Base-by-base conservation (phyloP, 1,140 invertebrate species). In the Drosophila lacteicornis region DNA sequence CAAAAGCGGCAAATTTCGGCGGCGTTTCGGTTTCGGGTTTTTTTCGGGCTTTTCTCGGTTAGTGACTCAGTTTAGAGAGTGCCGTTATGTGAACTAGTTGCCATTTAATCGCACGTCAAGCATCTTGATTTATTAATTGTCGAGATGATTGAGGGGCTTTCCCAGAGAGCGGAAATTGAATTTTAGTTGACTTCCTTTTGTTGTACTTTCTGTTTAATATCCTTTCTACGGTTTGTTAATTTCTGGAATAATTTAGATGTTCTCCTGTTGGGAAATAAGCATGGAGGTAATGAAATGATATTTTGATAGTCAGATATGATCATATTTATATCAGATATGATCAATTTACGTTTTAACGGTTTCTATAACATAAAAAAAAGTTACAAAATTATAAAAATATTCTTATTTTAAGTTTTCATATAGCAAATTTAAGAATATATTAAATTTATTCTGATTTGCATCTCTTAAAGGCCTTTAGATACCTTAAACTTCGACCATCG, bases 61-160 rank as follows among this genome's bases (percentile, higher is more conserved):
- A 55, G 67, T 68, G 67, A 70, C 47, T 70, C 67, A 68, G 67
- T 30, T 70, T 68, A 55, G 67, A 70, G 62, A 73, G 69, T 73
- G 46, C 69, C 69, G 69, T 73, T 73, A 73, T 73, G 67, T 33
- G 40, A 60, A 60, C 70, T 73, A 73, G 70, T 73, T 71, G 51
- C 68, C 68, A 68, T 71, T 73, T 73, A 73, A 73, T 73, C 70
- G 70, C 46, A 30, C 55, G n/a, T 43, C 56, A 22, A 49, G 27
- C 49, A 73, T 60, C 70, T 59, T 73, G 67, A 73, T 73, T 73
- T 73, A 73, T 73, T 73, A 60, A 73, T 73, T 73, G 11, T 7
- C 19, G 5, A n/a, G 36, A 2, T 59, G 67, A 59, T 43, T 59
- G 51, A 59, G 36, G 8, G 53, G 38, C 6, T 30, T 1, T 15